Conservation (phyloP, 2,888 invertebrate genomes). For the Actias luna region DNA sequence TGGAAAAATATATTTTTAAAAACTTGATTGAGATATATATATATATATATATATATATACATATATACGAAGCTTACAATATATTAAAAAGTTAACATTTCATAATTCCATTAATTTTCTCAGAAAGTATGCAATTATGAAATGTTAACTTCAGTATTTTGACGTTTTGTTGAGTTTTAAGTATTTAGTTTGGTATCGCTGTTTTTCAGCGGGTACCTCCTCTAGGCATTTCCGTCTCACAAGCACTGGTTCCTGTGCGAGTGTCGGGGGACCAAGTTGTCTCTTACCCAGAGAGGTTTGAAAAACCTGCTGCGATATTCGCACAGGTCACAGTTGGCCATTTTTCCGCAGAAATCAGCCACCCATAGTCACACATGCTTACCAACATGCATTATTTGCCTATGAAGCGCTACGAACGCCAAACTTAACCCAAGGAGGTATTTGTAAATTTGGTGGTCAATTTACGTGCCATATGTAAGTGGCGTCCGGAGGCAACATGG, state of each 20-base stretch:
- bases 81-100: not conserved
- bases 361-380: conserved; percentile 1
- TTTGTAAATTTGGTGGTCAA: not conserved
- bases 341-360: not conserved
- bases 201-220: conserved; percentile 1
- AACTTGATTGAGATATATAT: no score
- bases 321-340: not conserved
- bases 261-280: not conserved
- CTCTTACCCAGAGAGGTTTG: not conserved
- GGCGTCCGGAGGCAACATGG: conserved; percentile 3
- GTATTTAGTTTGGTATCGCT: no score
- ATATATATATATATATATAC: no score
- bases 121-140: not conserved
- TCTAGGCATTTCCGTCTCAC: conserved; percentile 9
- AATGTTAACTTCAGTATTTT: not conserved
- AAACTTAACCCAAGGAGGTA: conserved; percentile 5
- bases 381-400: not conserved
- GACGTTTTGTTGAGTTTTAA: not conserved
- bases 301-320: not conserved
- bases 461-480: not conserved
- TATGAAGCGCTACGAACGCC: conserved; percentile 4
- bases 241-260: conserved; percentile 5
- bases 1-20: no score
- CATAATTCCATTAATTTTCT: not conserved
- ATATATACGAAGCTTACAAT: no score